Conservation (phyloP, 2,113 vertebrate species). For the Sturnira hondurensis region DNA sequence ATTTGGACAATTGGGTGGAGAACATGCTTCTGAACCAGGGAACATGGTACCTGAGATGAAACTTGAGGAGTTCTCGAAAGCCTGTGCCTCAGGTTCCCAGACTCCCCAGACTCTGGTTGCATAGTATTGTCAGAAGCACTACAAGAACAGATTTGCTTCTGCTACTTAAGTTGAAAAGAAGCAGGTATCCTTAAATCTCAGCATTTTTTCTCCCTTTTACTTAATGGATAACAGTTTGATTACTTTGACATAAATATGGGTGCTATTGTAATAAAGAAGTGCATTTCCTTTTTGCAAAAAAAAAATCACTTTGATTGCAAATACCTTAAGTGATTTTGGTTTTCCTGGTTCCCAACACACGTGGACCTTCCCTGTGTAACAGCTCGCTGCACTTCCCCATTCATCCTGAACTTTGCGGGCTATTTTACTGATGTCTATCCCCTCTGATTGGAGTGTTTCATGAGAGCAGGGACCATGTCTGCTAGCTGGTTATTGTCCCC, state of each 20-base stretch:
- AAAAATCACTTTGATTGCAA: not conserved
- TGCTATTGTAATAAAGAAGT: not conserved
- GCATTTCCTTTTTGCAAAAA: not conserved
- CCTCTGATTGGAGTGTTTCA: not conserved
- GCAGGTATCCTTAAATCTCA: not conserved
- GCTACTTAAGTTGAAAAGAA: not conserved
- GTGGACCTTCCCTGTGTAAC: not conserved
- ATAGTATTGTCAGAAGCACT: not conserved
- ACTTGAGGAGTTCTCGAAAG: slow-evolving; percentile 16
- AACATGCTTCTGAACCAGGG: not conserved
- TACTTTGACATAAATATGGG: not conserved
- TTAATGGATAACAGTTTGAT: not conserved
- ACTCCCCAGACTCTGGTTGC: not conserved
- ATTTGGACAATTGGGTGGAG: not conserved
- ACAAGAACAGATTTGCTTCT: not conserved
- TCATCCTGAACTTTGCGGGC: not conserved
- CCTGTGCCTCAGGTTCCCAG: not conserved
- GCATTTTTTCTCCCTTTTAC: not conserved
- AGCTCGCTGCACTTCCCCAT: not conserved
- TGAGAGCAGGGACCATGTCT: not conserved
- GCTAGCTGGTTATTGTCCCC: not conserved
- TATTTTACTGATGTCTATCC: not conserved
- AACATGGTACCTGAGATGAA: not conserved
- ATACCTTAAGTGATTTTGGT: not conserved
- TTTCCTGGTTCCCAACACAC: not conserved